Conservation (phyloP, 2,113 vertebrate genomes). For the Sebastes schlegelii region DNA sequence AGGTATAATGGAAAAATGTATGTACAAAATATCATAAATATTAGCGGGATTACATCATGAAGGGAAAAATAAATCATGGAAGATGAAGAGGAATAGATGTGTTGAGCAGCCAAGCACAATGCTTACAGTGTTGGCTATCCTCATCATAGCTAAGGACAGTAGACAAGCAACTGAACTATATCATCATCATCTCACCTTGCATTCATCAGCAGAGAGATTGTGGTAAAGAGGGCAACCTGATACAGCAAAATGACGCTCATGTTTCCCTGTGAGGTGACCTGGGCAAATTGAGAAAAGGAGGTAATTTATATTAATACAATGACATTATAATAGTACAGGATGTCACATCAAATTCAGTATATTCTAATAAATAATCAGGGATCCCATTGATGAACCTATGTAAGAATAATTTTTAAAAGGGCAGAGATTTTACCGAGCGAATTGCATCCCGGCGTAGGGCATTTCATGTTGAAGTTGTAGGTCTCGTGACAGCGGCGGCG, state of each 20-base stretch:
- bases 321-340: not conserved
- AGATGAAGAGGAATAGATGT: not conserved
- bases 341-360: not conserved
- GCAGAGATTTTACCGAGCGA: slow-evolving; percentile 88
- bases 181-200: slow-evolving; percentile 87
- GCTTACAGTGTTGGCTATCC: not conserved
- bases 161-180: not conserved
- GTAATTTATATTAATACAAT: not conserved
- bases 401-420: not conserved
- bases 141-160: not conserved
- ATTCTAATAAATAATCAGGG: not conserved
- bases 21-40: too few relatives aligned
- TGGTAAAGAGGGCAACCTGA: slow-evolving; percentile 98
- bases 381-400: not conserved
- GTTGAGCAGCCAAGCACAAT: not conserved
- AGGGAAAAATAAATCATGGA: not conserved
- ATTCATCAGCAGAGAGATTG: slow-evolving; percentile 98
- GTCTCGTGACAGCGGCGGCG: slow-evolving; percentile 98
- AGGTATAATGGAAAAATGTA: too few relatives aligned
- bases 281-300: slow-evolving; percentile 2
- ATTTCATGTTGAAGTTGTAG: slow-evolving; percentile 99
- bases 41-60: too few relatives aligned
- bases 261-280: slow-evolving; percentile 98
- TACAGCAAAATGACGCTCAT: slow-evolving; percentile 97
- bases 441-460: slow-evolving; percentile 97